These are phyloP conservation scores for Astreopora myriophthalma DNA, from an alignment of 64 coral and sea anemone genomes.

Conservation along the genomic window DNA sequence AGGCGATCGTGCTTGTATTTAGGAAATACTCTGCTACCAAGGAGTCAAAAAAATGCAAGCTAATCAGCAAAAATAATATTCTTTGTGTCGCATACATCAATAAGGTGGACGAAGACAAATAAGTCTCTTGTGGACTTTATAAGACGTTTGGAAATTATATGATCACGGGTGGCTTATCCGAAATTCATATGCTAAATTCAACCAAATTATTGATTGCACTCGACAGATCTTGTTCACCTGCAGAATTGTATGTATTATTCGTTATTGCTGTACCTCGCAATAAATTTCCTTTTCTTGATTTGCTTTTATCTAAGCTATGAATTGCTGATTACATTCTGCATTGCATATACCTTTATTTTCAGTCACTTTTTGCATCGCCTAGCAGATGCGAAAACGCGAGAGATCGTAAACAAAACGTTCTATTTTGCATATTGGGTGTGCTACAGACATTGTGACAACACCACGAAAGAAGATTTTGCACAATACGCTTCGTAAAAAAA, in stretches of 20 bases:
- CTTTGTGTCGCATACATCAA: background rate
- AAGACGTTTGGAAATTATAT: slow-evolving; percentile 17
- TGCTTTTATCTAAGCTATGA: background rate
- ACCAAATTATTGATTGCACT: slow-evolving; percentile 38
- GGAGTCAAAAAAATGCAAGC: background rate
- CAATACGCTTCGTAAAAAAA: slow-evolving; percentile 3
- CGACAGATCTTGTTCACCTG: slow-evolving; percentile 38
- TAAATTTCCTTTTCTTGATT: background rate
- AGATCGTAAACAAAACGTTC: slow-evolving; percentile 78
- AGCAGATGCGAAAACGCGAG: slow-evolving; percentile 75
- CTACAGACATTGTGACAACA: slow-evolving; percentile 89
- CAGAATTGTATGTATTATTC: background rate
- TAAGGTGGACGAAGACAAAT: background rate
- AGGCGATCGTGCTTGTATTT: background rate
- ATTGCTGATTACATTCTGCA: background rate
- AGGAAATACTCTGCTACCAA: background rate
- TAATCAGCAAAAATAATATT: background rate
- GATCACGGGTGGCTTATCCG: slow-evolving; percentile 4
- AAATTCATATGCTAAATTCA: slow-evolving; percentile 42
- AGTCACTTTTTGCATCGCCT: slow-evolving; percentile 26
- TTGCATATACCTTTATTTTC: background rate
- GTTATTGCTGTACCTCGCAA: background rate
- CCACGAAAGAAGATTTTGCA: slow-evolving; percentile 75
- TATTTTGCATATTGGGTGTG: slow-evolving; percentile 98
- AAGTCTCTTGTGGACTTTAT: background rate